Conservation (phyloP, 2,113 vertebrate genomes). For the Cephalopterus ornatus region DNA sequence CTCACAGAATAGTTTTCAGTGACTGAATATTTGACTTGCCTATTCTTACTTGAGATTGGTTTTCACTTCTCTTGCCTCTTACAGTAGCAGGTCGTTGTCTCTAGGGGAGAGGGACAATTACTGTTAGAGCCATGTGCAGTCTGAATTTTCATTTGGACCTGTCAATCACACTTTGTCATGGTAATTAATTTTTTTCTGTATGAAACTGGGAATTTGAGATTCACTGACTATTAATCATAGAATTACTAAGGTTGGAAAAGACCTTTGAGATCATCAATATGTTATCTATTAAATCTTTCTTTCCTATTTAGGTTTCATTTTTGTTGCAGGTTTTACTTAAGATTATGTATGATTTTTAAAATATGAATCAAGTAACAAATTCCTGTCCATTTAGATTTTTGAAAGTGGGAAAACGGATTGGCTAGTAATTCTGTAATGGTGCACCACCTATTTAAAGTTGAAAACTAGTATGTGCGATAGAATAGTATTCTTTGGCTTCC, state of each 20-base stretch:
- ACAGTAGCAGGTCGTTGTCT: neutral
- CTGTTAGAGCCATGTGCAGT: accelerated
- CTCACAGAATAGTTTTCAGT: neutral
- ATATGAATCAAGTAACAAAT: neutral
- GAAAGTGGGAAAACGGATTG: neutral
- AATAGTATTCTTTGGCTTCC: neutral
- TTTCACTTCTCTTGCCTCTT: neutral
- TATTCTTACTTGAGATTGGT: neutral
- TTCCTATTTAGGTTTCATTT: neutral
- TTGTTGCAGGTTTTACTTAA: neutral
- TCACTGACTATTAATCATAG: neutral
- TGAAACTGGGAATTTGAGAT: neutral
- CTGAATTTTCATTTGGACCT: neutral
- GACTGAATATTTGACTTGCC: neutral
- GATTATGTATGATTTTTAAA: neutral
- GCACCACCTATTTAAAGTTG: neutral
- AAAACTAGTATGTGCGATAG: neutral
- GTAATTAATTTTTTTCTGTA: neutral
- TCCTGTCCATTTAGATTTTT: neutral
- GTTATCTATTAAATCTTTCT: neutral
- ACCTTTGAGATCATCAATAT: neutral
- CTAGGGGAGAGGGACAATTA: neutral
- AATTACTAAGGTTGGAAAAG: accelerated
- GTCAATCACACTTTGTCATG: neutral
- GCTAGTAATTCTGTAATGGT: neutral